Base-by-base conservation (phyloP, 1,140 invertebrate genomes). In the Hypothenemus hampei region DNA sequence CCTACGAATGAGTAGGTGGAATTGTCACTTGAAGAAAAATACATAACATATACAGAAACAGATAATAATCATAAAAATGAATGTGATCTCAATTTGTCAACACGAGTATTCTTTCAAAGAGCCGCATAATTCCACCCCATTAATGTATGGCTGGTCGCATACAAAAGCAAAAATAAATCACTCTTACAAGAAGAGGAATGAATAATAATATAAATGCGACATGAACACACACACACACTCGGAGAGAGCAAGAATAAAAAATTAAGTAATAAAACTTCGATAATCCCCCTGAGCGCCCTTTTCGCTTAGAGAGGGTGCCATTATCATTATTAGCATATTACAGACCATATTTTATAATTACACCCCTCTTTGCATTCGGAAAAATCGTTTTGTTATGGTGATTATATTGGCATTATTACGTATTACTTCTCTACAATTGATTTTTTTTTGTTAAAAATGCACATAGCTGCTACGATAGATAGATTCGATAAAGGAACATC, bases 401-500 rank as follows among this genome's bases (percentile, higher is more conserved):
- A 53, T 53, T 22, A 19, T 41, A 29, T 16, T 29, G 35, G 15
- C 16, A 40, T 40, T 20, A 20, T 40, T 7, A 8, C 20, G 13
- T 31, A 31, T 11, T 31, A 13, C 26, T 3, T 11, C 10, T 13
- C 10, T 31, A n/a, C n/a, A n/a, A n/a, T n/a, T n/a, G n/a, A n/a
- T n/a, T n/a, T n/a, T n/a, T n/a, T n/a, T n/a, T n/a, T n/a, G n/a
- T 41, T 53, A 46, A 48, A 39, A 53, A 53, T 53, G 29, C 36
- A 51, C 40, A 51, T 58, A 47, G 40, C 23, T 26, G 36, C 36
- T 53, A 44, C 40, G 40, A 44, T 26, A 49, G 36, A 62, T 62
- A 60, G 57, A 58, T 64, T 57, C 57, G 58, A 61, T 58, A 65
- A n/a, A 62, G 55, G 58, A 16, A 60, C 63, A 57, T 65, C 60